A percentile compares a stretch with the other conserved stretches of the same genome.
Evolutionary conservation across 2,113 vertebrate species (phyloP).

Genomic region (Corythornis madagascariensis): DNA sequence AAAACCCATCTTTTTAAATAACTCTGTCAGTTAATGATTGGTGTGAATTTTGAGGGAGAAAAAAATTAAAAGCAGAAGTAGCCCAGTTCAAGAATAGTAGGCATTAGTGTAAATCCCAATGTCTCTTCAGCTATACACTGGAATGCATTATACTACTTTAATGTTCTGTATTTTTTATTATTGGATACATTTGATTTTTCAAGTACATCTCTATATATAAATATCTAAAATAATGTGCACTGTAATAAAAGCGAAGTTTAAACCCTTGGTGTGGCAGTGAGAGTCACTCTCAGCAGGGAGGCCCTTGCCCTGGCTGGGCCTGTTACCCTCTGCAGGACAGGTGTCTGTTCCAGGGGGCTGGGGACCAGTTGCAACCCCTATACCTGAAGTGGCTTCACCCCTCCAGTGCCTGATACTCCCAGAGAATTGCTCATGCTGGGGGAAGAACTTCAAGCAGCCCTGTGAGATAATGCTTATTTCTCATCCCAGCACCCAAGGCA

Average conservation of each 20-base stretch:
- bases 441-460: not conserved
- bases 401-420: accelerated
- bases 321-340: accelerated
- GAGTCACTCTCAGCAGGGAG: not conserved
- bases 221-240: slow-evolving; percentile 78
- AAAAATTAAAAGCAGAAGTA: slow-evolving; percentile 8
- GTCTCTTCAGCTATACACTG: slow-evolving; percentile 80
- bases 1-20: slow-evolving; percentile 58
- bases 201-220: slow-evolving; percentile 80
- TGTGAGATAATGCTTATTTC: not conserved
- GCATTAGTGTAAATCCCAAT: slow-evolving; percentile 67
- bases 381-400: accelerated
- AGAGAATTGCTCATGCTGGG: not conserved
- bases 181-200: slow-evolving; percentile 86
- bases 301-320: not conserved
- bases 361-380: not conserved
- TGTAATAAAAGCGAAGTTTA: slow-evolving; percentile 80
- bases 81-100: slow-evolving; percentile 62
- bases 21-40: slow-evolving; percentile 55
- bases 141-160: slow-evolving; percentile 85
- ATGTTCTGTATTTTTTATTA: slow-evolving; percentile 86
- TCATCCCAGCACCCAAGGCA: not conserved
- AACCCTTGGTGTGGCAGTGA: not conserved
- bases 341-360: not conserved
- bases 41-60: slow-evolving; percentile 26